Evolutionary conservation across 2,888 invertebrate species (phyloP).

Genomic region (Heliothis peltigera): DNA sequence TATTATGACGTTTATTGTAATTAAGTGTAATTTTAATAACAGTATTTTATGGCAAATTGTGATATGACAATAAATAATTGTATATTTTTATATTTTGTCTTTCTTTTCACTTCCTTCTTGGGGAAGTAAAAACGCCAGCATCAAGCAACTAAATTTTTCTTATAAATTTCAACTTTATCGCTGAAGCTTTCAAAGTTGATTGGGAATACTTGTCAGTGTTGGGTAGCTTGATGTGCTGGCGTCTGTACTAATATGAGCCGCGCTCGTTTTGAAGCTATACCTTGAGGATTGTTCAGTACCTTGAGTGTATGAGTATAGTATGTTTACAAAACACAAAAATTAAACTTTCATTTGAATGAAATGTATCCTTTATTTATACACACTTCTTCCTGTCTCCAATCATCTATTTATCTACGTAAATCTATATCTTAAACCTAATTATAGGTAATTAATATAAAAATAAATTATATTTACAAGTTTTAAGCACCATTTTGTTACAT

Average conservation of each 20-base stretch:
- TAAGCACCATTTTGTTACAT: not conserved
- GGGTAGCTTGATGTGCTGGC: no score
- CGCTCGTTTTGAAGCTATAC: no score
- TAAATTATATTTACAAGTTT: slow-evolving; percentile 27
- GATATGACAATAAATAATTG: slow-evolving; percentile 65
- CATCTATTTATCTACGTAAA: no score
- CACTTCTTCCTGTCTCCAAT: not conserved
- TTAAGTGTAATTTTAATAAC: slow-evolving; percentile 46
- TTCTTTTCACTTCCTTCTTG: not conserved
- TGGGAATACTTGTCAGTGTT: no score
- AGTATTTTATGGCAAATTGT: slow-evolving; percentile 62
- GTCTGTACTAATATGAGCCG: no score
- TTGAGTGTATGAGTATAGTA: no score
- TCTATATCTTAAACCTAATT: slow-evolving; percentile 11
- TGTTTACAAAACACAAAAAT: not conserved
- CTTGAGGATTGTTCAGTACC: no score
- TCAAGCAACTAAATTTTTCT: no score
- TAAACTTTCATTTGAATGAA: not conserved
- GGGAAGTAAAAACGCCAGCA: no score
- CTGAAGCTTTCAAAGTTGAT: no score
- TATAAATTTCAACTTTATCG: no score
- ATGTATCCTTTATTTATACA: slow-evolving; percentile 10
- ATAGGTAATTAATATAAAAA: not conserved
- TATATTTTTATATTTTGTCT: slow-evolving; percentile 51
- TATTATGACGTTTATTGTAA: slow-evolving; percentile 7